A percentile compares a stretch with the other conserved stretches of the same genome.
Evolutionary conservation across 2,888 invertebrate genomes (phyloP).

Genomic region (Drosophila prostipennis): DNA sequence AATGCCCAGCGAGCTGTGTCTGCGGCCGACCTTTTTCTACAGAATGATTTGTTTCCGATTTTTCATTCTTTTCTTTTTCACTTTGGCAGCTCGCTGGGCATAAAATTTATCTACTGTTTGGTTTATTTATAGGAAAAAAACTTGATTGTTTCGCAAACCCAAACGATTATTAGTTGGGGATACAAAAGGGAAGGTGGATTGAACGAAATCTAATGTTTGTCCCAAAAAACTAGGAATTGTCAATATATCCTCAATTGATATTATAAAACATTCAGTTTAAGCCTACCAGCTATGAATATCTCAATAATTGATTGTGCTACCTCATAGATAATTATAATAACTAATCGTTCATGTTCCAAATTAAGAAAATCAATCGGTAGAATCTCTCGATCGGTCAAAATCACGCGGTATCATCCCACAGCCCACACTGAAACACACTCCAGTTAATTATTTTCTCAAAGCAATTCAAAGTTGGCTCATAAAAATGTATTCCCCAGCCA

Average conservation of each 20-base stretch:
- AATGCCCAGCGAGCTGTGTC: constrained; percentile 20
- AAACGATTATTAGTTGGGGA: constrained; percentile 25
- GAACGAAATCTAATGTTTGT: too few relatives aligned
- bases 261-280: background rate
- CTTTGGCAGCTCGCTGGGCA: constrained; percentile 11
- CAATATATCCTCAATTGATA: background rate
- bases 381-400: background rate
- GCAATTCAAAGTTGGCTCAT: constrained; percentile 4
- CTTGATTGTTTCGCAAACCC: constrained; percentile 12
- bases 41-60: constrained; percentile 15
- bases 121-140: constrained; percentile 20
- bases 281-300: background rate
- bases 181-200: too few relatives aligned
- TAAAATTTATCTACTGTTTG: constrained; percentile 17
- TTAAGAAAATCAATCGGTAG: constrained; percentile 2
- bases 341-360: background rate
- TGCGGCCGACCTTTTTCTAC: constrained; percentile 3
- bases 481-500: constrained; percentile 13
- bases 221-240: too few relatives aligned
- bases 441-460: constrained; percentile 8
- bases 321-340: background rate
- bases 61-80: constrained; percentile 6
- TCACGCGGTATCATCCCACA: constrained; percentile 3
- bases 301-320: too few relatives aligned
- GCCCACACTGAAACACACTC: constrained; percentile 8